Conservation (phyloP, 2,113 vertebrate genomes). For the Morone chrysops region DNA sequence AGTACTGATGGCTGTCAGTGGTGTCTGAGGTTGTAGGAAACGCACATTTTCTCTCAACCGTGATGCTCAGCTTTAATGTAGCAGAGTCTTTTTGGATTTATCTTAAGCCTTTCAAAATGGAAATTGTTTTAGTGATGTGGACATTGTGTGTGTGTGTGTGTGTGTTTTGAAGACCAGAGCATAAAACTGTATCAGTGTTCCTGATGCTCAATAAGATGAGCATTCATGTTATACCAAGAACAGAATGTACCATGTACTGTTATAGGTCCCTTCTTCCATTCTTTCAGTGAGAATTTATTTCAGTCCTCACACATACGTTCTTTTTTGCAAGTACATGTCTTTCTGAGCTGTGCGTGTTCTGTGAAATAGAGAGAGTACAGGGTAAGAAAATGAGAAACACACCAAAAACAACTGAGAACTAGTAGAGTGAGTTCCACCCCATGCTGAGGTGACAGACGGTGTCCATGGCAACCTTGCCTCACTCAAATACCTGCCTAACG, state of each 20-base stretch:
- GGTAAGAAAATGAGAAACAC: slow-evolving; percentile 7
- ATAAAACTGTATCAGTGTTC: neutral
- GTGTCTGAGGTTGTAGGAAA: slow-evolving; percentile 1
- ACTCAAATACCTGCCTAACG: slow-evolving; percentile 13
- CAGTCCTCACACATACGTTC: slow-evolving; percentile 4
- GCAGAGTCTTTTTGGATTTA: slow-evolving; percentile 10
- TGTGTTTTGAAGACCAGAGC: neutral
- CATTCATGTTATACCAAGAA: neutral
- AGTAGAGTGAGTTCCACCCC: neutral
- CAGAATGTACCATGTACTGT: neutral
- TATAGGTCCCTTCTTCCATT: neutral
- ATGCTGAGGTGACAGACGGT: slow-evolving; percentile 55
- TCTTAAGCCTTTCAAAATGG: slow-evolving; percentile 35
- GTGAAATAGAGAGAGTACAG: neutral
- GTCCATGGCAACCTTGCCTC: slow-evolving; percentile 39
- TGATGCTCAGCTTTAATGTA: slow-evolving; percentile 13
- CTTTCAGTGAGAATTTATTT: slow-evolving; percentile 16
- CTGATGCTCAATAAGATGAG: neutral
- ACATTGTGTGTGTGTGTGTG: neutral
- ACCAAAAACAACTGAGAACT: slow-evolving; percentile 24
- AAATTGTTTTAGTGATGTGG: slow-evolving; percentile 16
- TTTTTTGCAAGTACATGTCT: slow-evolving; percentile 6
- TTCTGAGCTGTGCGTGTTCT: slow-evolving; percentile 8
- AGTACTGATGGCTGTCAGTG: neutral
- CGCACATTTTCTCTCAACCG: neutral